Evolutionary conservation across 1,140 invertebrate species (phyloP).

Genomic region (Lethocerus indicus): DNA sequence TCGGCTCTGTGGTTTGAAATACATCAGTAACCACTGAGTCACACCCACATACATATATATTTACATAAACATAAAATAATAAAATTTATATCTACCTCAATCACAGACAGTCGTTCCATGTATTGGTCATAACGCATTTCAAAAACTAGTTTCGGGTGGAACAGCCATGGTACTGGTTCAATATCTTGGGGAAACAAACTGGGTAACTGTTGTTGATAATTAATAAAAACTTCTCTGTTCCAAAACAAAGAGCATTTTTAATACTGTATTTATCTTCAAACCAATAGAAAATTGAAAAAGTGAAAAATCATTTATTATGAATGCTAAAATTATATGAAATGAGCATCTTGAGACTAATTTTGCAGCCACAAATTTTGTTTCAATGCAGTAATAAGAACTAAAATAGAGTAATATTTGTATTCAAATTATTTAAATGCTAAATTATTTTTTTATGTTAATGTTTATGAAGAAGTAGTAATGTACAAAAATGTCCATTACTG

Average conservation of each 20-base stretch:
- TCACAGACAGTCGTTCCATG: constrained; percentile 40
- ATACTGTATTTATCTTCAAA: neutral
- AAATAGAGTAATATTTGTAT: too few species aligned
- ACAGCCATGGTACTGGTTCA: constrained; percentile 46
- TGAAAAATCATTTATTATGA: neutral
- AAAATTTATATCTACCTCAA: too few species aligned
- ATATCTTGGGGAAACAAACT: constrained; percentile 31
- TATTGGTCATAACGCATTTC: constrained; percentile 43
- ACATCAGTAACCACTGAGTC: too few species aligned
- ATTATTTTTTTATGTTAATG: neutral
- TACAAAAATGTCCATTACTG: neutral
- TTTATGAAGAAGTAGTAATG: neutral
- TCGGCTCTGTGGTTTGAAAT: too few species aligned
- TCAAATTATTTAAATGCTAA: too few species aligned
- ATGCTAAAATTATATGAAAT: too few species aligned
- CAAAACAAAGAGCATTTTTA: neutral
- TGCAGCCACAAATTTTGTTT: too few species aligned
- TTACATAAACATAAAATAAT: too few species aligned
- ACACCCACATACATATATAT: too few species aligned
- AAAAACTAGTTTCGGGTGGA: constrained; percentile 53
- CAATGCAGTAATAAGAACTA: too few species aligned
- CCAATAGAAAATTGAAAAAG: neutral
- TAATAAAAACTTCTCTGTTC: constrained; percentile 27
- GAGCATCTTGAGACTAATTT: too few species aligned
- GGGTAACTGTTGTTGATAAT: constrained; percentile 33